phyloP scores from a whole-genome alignment of 2,888 invertebrate genomes.

The Taphrorychus bicolor region DNA sequence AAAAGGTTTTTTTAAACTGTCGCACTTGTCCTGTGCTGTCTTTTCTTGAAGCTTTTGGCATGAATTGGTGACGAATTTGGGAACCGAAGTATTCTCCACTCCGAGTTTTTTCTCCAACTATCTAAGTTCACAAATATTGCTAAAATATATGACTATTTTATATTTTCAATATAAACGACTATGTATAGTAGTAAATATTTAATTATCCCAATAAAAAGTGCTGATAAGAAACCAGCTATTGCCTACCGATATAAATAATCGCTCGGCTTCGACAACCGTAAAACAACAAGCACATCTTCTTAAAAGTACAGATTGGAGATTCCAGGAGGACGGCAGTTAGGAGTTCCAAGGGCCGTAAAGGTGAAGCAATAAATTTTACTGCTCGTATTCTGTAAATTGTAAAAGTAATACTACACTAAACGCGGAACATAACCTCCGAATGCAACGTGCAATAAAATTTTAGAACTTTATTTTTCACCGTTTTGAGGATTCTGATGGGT shows the following conservation, averaged over 20 bases:
- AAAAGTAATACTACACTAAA: constrained; percentile 39
- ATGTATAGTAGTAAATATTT: too few relatives aligned
- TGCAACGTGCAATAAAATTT: constrained; percentile 38
- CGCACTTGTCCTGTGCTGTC: too few relatives aligned
- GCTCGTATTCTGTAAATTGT: constrained; percentile 33
- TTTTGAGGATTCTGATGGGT: constrained; percentile 20
- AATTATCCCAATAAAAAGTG: too few relatives aligned
- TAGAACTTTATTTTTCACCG: constrained; percentile 38
- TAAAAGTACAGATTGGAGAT: background rate
- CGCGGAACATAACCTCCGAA: constrained; percentile 33
- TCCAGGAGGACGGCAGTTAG: background rate
- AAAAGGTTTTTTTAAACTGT: too few relatives aligned
- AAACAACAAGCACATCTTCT: background rate
- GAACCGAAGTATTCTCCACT: too few relatives aligned
- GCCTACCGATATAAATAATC: background rate
- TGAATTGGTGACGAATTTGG: too few relatives aligned
- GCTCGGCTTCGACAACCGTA: background rate
- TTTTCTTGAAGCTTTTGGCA: too few relatives aligned
- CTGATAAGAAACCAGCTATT: too few relatives aligned
- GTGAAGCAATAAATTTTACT: constrained; percentile 37
- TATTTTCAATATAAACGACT: too few relatives aligned
- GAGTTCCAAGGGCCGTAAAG: constrained; percentile 26
- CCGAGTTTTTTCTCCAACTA: too few relatives aligned
- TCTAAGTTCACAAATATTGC: too few relatives aligned
- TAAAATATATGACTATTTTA: too few relatives aligned